Evolutionary conservation across 2,113 vertebrate species (phyloP).

Genomic region (Pelecanus crispus): DNA sequence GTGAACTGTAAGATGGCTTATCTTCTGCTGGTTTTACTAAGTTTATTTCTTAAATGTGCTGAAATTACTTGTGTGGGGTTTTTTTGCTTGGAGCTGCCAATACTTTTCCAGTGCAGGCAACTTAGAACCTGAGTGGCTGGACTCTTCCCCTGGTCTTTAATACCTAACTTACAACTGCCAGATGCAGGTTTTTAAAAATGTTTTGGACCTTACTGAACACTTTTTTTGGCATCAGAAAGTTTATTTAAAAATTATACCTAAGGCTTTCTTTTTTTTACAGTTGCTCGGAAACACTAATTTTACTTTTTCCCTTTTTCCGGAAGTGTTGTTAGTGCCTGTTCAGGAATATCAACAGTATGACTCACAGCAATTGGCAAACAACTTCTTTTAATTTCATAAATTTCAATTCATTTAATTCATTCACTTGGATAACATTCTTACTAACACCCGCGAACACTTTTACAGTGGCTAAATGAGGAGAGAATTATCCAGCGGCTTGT

Average conservation of each 20-base stretch:
- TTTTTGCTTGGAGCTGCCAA: not conserved
- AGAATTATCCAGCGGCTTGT: constrained; percentile 95
- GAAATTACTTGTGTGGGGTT: not conserved
- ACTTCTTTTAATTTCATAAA: not conserved
- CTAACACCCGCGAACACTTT: not conserved
- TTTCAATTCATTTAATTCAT: not conserved
- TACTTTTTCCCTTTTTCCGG: not conserved
- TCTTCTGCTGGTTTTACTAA: not conserved
- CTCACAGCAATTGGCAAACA: not conserved
- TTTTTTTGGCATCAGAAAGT: not conserved
- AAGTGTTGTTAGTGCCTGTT: not conserved
- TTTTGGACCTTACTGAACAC: not conserved
- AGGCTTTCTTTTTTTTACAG: not conserved
- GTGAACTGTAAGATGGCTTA: not conserved
- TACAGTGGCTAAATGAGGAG: constrained; percentile 96
- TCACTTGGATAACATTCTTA: not conserved
- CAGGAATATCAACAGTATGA: not conserved
- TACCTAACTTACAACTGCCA: not conserved
- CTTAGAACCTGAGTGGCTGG: not conserved
- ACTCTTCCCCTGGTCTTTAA: not conserved
- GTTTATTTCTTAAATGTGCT: not conserved
- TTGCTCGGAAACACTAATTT: not conserved
- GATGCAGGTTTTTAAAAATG: not conserved
- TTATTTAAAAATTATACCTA: not conserved
- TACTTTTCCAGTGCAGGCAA: not conserved